Evolutionary conservation across 2,888 invertebrate genomes (phyloP), one percentile per base, ranked within the genome.

Genomic region (Limnephilus marmoratus): DNA sequence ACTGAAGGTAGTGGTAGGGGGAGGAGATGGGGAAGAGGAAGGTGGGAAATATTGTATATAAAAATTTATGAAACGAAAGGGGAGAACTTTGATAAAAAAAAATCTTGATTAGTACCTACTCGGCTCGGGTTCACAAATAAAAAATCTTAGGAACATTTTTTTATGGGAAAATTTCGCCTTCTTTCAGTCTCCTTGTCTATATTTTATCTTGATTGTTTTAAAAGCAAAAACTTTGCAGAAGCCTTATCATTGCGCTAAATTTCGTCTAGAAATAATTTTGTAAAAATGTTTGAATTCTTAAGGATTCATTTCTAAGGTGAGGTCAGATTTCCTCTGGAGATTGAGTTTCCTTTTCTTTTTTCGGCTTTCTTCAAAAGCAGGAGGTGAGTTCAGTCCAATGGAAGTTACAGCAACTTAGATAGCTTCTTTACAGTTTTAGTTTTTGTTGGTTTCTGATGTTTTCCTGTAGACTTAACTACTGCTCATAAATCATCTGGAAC

Each of bases 271-370:
- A 86, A 86, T 45, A 86, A 45, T 86, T 29, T 41, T 45, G 29
- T 45, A 86, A 86, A 86, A 86, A 86, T 86, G 24, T 86, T 86
- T 86, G 86, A 86, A 86, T 86, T 86, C 45, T 86, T 86, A 86
- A 45, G 86, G 86, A 24, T 86, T 86, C 86, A 45, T 86, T 86
- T 83, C 83, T 24, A 83, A 86, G 49, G 86, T 86, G 45, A 86
- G 86, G 86, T 86, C 41, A 45, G 45, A 41, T 86, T 86, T 86
- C n/a, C 29, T 3, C 29, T 86, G 41, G 2, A 86, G 45, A 45
- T 86, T 68, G 24, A 24, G 68, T 49, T 49, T 13, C 86, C 5
- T 9, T 86, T 86, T 24, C n/a, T 11, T 29, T 45, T 83, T 24
- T 24, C 24, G 34, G 18, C 37, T 41, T 83, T 83, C 24, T 83